Percentiles rank a stretch among this genome's conserved stretches.
Evolutionary conservation across 2,888 invertebrate genomes (phyloP).

Genomic region (Pycnomerus fuliginosus): DNA sequence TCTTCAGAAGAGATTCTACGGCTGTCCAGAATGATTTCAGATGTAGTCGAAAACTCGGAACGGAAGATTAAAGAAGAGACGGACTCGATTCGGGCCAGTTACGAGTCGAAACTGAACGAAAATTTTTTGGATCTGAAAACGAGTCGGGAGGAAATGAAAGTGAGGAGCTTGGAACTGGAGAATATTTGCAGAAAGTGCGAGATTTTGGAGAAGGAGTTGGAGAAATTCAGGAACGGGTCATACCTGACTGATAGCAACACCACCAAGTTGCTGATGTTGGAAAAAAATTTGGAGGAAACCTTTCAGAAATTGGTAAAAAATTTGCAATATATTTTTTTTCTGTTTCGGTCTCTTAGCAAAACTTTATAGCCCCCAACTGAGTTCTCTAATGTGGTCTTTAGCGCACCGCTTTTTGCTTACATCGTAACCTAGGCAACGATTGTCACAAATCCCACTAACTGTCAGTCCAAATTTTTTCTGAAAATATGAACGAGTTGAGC

Average conservation of each 20-base stretch:
- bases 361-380: no score
- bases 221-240: conserved; percentile 33
- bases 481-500: no score
- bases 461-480: no score
- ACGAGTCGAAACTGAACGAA: conserved; percentile 60
- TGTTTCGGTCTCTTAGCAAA: no score
- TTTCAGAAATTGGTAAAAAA: conserved; percentile 60
- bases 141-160: conserved; percentile 59
- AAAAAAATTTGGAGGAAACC: conserved; percentile 59
- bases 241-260: conserved; percentile 40
- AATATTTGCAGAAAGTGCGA: conserved; percentile 58
- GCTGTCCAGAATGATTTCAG: conserved; percentile 56
- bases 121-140: conserved; percentile 60
- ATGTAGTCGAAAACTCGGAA: conserved; percentile 59
- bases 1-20: conserved; percentile 57
- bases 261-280: conserved; percentile 53
- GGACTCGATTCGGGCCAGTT: conserved; percentile 55
- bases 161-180: conserved; percentile 59
- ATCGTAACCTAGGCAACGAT: no score
- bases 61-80: conserved; percentile 58
- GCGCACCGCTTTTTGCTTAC: no score
- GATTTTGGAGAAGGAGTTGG: conserved; percentile 57
- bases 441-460: no score
- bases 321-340: neutral
- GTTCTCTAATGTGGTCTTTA: no score